Evolutionary conservation across 2,113 vertebrate species (phyloP), one percentile per base, ranked within the genome.

Genomic region (Poeciliopsis turrubarensis): DNA sequence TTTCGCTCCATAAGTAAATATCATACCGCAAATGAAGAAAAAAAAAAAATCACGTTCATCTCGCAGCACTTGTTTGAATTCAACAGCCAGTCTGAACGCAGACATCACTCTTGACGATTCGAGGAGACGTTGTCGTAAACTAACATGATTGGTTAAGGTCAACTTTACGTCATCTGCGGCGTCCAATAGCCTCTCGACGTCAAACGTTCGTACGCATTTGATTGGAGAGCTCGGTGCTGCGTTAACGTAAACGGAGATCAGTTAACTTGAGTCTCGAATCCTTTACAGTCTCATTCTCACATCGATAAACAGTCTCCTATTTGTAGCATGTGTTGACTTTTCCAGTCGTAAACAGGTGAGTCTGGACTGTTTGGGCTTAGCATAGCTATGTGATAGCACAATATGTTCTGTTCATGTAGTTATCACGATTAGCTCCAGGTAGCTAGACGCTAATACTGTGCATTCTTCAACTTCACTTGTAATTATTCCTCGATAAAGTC

Each of bases 191-290:
- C 0, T 60, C 0, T 12, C 32, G 9, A 74, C 81, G 63, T 19
- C 2, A 13, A 44, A 26, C n/a, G 29, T 60, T 67, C 0, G 86
- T 91, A 91, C 89, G 68, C 79, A 87, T 91, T 92, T 78, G 87
- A 65, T 89, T 93, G 70, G 71, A 27, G 69, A 80, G 51, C 34
- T 8, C 51, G 27, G 4, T 47, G 10, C 3, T n/a, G 29, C 61
- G n/a, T 19, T 77, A 80, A 85, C 79, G 54, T 72, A 66, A 77
- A 3, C 11, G 30, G 30, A 83, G 87, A 89, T 86, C 86, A 87
- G 73, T 83, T 87, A 65, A 44, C 29, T n/a, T 26, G 64, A 63
- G 74, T 74, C 0, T 47, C 1, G 47, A 68, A 34, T 60, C 14
- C 44, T 11, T n/a, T 6, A 67, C 17, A 2, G 41, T 1, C 37